phyloP scores from a whole-genome alignment of 2,888 invertebrate genomes.

The Formica aserva region DNA sequence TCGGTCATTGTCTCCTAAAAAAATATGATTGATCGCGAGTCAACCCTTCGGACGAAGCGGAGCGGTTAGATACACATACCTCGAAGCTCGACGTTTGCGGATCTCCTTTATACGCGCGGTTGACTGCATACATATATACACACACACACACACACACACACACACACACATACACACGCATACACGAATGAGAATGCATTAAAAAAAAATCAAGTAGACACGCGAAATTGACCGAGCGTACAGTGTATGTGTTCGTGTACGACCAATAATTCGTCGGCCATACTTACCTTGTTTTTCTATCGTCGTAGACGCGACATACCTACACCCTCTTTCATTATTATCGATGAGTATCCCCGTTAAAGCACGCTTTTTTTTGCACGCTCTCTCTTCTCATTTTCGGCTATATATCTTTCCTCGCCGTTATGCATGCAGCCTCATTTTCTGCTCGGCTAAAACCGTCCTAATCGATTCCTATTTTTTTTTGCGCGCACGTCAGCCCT shows the following conservation, averaged over 20 bases:
- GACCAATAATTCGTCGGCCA: conserved; percentile 70
- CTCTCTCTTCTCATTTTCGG: conserved; percentile 11
- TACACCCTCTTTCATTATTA: conserved; percentile 69
- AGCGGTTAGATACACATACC: conserved; percentile 60
- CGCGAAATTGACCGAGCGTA: conserved; percentile 70
- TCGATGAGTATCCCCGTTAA: conserved; percentile 67
- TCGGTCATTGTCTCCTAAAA: conserved; percentile 71
- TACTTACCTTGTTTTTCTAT: conserved; percentile 73
- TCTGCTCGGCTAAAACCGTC: conserved; percentile 32
- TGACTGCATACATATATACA: background rate
- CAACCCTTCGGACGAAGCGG: conserved; percentile 51
- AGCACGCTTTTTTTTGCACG: conserved; percentile 36
- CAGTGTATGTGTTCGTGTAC: conserved; percentile 68
- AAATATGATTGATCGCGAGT: conserved; percentile 73
- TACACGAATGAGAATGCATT: conserved; percentile 58
- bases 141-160: background rate
- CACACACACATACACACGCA: background rate
- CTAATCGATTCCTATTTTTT: conserved; percentile 38
- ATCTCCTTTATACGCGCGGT: conserved; percentile 53
- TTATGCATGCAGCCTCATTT: conserved; percentile 52
- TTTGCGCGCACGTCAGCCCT: conserved; percentile 44
- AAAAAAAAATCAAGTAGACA: conserved; percentile 62
- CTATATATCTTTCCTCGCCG: conserved; percentile 12
- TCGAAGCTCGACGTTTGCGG: conserved; percentile 46
- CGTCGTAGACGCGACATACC: conserved; percentile 53